These are phyloP conservation scores for Scaptomyza polygonia DNA, from an alignment of 2,888 invertebrate species.

Conservation along the genomic window DNA sequence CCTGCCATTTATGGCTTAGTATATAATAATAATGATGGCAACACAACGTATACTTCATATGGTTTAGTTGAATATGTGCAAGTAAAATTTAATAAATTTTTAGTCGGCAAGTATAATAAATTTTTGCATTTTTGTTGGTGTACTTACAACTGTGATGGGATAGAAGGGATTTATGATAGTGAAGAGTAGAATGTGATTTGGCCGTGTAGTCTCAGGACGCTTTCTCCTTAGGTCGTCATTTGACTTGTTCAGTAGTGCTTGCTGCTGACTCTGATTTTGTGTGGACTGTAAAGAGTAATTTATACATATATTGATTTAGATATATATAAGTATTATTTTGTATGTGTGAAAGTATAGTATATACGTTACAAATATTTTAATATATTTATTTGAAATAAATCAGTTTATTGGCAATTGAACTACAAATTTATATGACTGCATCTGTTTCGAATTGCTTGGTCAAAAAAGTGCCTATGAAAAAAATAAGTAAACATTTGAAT, in stretches of 20 bases:
- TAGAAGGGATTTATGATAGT: constrained; percentile 99
- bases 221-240: constrained; percentile 89
- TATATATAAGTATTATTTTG: constrained; percentile 38
- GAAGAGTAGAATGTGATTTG: constrained; percentile 98
- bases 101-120: constrained; percentile 8
- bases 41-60: neutral
- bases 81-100: constrained; percentile 7
- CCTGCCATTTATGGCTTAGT: constrained; percentile 1
- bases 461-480: constrained; percentile 31
- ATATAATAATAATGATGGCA: constrained; percentile 16
- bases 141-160: constrained; percentile 99
- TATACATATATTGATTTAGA: constrained; percentile 25
- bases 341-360: constrained; percentile 9
- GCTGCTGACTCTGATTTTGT: constrained; percentile 83
- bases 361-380: neutral
- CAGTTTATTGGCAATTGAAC: neutral
- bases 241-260: constrained; percentile 83
- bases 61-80: constrained; percentile 5
- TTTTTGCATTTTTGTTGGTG: constrained; percentile 33
- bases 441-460: constrained; percentile 14
- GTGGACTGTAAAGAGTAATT: constrained; percentile 78
- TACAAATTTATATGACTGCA: neutral
- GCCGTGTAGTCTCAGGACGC: constrained; percentile 92
- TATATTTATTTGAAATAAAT: neutral
- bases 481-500: constrained; percentile 23